Evolutionary conservation across 2,888 invertebrate species (phyloP).

Genomic region (Seira musarum): DNA sequence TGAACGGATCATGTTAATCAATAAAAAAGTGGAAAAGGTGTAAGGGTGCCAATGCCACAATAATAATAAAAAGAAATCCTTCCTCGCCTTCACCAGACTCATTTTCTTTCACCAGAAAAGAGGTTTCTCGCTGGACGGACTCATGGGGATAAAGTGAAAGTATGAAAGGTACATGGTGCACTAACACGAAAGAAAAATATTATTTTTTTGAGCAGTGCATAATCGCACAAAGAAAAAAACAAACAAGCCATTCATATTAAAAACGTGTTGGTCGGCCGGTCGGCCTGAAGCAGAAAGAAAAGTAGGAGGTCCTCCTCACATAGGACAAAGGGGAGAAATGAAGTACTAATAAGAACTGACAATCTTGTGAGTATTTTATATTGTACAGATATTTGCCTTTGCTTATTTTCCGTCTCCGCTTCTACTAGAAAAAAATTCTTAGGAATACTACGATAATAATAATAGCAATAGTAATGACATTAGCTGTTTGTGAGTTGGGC

Average conservation of each 20-base stretch:
- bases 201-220: conserved; percentile 13
- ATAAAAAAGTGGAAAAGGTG: conserved; percentile 47
- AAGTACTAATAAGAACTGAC: conserved; percentile 54
- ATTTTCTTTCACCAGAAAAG: conserved; percentile 15
- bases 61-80: too few relatives aligned
- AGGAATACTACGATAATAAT: conserved; percentile 6
- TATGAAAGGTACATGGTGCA: background rate
- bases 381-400: conserved; percentile 23
- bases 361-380: background rate
- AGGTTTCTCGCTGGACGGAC: background rate
- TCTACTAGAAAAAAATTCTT: conserved; percentile 14
- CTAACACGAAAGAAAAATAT: background rate
- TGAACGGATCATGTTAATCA: conserved; percentile 61
- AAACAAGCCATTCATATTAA: conserved; percentile 35
- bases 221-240: conserved; percentile 52
- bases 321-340: conserved; percentile 41
- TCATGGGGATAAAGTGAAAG: background rate
- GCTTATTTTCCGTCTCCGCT: background rate
- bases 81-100: conserved; percentile 32
- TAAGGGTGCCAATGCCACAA: conserved; percentile 54
- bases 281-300: conserved; percentile 11
- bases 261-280: conserved; percentile 32
- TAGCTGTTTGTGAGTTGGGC: conserved; percentile 9
- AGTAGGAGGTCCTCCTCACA: background rate
- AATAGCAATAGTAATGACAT: conserved; percentile 13